Evolutionary conservation across 2,113 vertebrate species (phyloP), one percentile per base, ranked within the genome.

Genomic region (Lynx canadensis): DNA sequence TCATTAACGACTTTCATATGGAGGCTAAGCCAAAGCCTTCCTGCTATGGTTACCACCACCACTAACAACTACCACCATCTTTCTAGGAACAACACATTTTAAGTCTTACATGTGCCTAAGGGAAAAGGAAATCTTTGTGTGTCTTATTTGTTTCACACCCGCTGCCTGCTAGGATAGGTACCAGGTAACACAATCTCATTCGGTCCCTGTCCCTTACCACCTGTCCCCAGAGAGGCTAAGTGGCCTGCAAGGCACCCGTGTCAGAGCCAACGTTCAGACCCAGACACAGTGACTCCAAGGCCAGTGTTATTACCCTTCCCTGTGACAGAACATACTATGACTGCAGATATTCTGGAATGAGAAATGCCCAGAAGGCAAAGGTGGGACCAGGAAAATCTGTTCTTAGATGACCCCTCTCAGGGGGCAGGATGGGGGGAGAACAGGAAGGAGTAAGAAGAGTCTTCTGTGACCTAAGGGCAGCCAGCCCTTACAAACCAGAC

Each of bases 111-210:
- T 52, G 41, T 27, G 21, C 57, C 41, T 33, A 80, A 19, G 9
- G n/a, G 10, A 3, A 69, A 71, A 87, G 66, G 48, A 50, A 57
- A 13, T 36, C 29, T 23, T n/a, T 38, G 18, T 9, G 13, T 18
- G 4, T 41, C 27, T 55, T 38, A 13, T 45, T 63, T 57, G 33
- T 36, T 57, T 45, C 25, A 25, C n/a, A 2, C 21, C 68, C 2
- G 4, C 38, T 45, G 18, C 1, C 0, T 36, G 10, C 31, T 16
- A 16, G 33, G 38, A 45, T 0, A 36, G 63, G 33, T 1, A 29
- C 29, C 18, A 9, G 41, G 13, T 21, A 5, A 38, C 4, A 31
- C 13, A 8, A 25, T 18, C 14, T 63, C 55, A 45, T 45, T 45
- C 45, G 45, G 45, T 45, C 45, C 45, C 45, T 45, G 45, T 9